Evolutionary conservation across 2,888 invertebrate genomes (phyloP), one percentile per base, ranked within the genome.

Genomic region (Ochropleura plecta): DNA sequence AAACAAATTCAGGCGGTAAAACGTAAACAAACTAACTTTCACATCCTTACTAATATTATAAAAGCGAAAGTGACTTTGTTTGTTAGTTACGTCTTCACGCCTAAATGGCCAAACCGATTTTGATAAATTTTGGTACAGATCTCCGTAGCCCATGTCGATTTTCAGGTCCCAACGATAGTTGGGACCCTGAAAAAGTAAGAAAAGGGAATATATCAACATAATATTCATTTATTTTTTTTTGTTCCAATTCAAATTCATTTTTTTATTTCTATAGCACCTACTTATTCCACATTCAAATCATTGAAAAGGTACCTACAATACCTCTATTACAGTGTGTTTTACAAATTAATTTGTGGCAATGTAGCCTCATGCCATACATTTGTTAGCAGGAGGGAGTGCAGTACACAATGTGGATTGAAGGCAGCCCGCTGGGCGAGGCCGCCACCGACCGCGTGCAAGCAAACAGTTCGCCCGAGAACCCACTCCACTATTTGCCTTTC

Each of bases 401-500:
- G 75, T 73, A 74, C 64, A 78, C 78, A 84, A 76, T 82, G 78
- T 77, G 73, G 66, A 78, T 64, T 64, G 75, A 76, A 82, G 75
- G 71, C 69, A 55, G 59, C 68, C 79, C 64, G 51, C 46, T 51
- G 76, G 69, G 78, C 73, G 73, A 71, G 70, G 78, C 64, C 84
- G 83, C 86, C 86, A 79, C 80, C 86, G 87, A 87, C 88, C 89
- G 88, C 81, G 86, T 66, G 74, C 81, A 71, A 82, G 89, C 88
- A 90, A 91, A 92, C 89, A 92, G 81, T 84, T 87, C 87, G 81
- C 82, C 88, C 84, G 86, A 88, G 89, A 91, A 88, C 90, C 90
- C 86, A 82, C 84, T 87, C 89, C 85, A 90, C 91, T 92, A 92
- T 93, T 93, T 93, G 90, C 90, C 82, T 88, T 91, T 84, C 92